These are phyloP conservation scores for Phocoena phocoena DNA, from an alignment of 2,113 vertebrate species.

Conservation along the genomic window DNA sequence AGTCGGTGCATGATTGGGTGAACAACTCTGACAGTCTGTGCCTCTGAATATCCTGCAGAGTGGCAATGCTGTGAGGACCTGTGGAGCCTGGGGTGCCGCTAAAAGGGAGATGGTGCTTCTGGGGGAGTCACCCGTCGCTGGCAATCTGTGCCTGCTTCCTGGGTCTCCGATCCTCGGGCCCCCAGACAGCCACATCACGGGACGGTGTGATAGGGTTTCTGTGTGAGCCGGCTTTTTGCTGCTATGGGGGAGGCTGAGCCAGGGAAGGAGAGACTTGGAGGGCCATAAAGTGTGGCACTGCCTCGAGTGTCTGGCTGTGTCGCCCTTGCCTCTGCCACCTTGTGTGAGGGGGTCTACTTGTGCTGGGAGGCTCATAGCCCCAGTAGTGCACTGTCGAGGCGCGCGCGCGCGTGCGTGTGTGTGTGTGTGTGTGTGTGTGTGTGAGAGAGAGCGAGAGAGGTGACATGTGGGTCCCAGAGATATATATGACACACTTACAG, in stretches of 20 bases:
- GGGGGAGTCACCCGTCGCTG: background rate
- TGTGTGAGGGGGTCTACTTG: background rate
- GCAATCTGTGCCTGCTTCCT: background rate
- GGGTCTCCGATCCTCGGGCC: background rate
- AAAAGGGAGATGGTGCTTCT: background rate
- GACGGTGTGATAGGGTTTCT: background rate
- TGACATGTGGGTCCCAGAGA: background rate
- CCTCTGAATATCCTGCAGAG: rapidly evolving
- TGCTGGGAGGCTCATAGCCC: background rate
- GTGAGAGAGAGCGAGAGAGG: too few species aligned
- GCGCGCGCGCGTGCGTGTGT: background rate
- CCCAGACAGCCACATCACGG: background rate
- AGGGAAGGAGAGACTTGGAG: background rate
- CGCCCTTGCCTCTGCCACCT: too few species aligned
- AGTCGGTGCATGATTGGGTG: rapidly evolving
- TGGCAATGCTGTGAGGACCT: background rate
- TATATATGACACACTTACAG: background rate
- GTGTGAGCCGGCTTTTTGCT: background rate
- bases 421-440: background rate
- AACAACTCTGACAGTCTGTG: background rate
- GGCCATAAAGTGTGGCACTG: background rate
- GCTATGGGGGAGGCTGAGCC: background rate
- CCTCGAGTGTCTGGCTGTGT: background rate
- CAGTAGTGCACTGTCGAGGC: background rate
- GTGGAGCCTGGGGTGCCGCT: too few species aligned